These are phyloP conservation scores for Tetanocera ferruginea DNA, from an alignment of 2,888 invertebrate species.

Conservation along the genomic window DNA sequence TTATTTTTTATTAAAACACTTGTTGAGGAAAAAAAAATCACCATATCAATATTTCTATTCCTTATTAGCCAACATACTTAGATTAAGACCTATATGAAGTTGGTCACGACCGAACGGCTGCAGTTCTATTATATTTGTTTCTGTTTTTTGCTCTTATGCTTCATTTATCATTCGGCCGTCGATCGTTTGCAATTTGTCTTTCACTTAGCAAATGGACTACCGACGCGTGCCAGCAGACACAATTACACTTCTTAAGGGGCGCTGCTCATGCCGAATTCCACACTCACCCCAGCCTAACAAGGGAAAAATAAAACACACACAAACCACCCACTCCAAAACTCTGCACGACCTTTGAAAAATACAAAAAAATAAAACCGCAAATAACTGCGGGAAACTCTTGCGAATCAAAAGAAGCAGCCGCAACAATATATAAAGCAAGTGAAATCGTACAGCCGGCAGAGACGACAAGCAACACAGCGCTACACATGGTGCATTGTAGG, in stretches of 20 bases:
- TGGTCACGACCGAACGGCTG: no score
- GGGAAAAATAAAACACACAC: no score
- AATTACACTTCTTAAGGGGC: neutral
- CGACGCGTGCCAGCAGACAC: slow-evolving; percentile 27
- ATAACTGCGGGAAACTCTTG: neutral
- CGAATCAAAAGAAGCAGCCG: neutral
- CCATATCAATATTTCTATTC: no score
- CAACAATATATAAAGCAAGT: neutral
- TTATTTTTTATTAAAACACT: no score
- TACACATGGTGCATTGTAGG: no score
- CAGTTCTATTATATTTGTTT: neutral
- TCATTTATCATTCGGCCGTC: slow-evolving; percentile 26
- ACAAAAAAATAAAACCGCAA: neutral
- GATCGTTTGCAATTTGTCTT: slow-evolving; percentile 27
- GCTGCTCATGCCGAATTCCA: neutral
- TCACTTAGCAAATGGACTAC: slow-evolving; percentile 27
- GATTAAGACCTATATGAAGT: no score
- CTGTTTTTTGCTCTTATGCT: neutral
- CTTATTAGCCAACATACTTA: no score
- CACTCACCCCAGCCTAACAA: no score
- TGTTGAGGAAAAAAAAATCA: no score
- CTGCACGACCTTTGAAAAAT: neutral
- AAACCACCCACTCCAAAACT: neutral
- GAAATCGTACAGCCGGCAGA: neutral
- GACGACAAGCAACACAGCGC: neutral